A percentile compares a stretch with the other conserved stretches of the same genome.
phyloP scores from a whole-genome alignment of 1,140 invertebrate genomes.

The Bombus superbus region DNA sequence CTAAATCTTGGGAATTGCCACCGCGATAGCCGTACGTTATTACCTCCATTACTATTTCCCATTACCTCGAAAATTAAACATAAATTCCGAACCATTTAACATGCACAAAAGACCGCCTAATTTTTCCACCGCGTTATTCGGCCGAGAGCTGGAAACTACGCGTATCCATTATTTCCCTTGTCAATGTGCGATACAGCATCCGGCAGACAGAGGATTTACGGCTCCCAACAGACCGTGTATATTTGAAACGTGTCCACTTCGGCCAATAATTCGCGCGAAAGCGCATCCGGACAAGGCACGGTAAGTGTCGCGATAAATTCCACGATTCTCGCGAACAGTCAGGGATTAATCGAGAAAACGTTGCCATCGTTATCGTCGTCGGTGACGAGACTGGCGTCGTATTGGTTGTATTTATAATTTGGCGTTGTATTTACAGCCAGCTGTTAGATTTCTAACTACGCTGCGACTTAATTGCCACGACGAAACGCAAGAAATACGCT shows the following conservation, averaged over 20 bases:
- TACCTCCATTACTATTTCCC: not conserved
- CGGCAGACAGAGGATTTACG: slow-evolving; percentile 10
- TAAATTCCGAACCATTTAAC: not conserved
- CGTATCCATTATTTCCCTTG: slow-evolving; percentile 14
- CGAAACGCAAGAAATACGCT: no score
- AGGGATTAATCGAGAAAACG: slow-evolving; percentile 9
- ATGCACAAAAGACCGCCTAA: not conserved
- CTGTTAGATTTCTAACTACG: no score
- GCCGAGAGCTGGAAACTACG: not conserved
- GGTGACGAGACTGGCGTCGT: no score
- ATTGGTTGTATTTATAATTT: no score
- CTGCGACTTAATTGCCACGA: no score
- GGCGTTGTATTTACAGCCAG: no score
- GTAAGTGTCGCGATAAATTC: slow-evolving; percentile 24
- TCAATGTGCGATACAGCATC: slow-evolving; percentile 18
- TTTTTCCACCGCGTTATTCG: not conserved
- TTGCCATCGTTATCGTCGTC: not conserved
- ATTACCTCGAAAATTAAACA: slow-evolving; percentile 4
- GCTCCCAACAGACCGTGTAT: slow-evolving; percentile 6
- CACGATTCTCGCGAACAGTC: not conserved
- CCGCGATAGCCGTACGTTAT: not conserved
- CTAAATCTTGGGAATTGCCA: not conserved
- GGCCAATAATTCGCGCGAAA: slow-evolving; percentile 23
- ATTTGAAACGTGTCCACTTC: slow-evolving; percentile 27
- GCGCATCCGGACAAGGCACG: slow-evolving; percentile 1